A percentile compares a stretch with the other conserved stretches of the same genome.
These are phyloP conservation scores for Furcula furcula DNA, from an alignment of 2,888 invertebrate species.

Conservation along the genomic window DNA sequence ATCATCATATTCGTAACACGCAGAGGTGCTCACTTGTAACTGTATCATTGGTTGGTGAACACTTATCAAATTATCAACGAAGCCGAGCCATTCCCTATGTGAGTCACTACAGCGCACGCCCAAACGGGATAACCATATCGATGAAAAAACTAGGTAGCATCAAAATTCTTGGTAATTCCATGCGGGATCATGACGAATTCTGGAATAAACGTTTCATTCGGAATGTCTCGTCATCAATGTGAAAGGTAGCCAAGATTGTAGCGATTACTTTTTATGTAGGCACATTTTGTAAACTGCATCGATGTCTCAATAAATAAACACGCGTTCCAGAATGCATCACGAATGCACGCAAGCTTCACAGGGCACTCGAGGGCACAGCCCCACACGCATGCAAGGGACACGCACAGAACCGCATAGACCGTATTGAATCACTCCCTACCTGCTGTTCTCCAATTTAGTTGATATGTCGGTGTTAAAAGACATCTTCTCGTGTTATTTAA, in stretches of 20 bases:
- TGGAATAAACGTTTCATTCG: slow-evolving; percentile 8
- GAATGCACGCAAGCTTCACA: slow-evolving; percentile 25
- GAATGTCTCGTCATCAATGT: slow-evolving; percentile 34
- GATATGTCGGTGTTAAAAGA: slow-evolving; percentile 78
- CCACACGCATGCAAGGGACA: slow-evolving; percentile 37
- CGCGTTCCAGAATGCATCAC: slow-evolving; percentile 37
- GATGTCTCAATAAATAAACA: slow-evolving; percentile 1
- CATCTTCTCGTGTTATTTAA: slow-evolving; percentile 78
- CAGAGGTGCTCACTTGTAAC: too few relatives aligned
- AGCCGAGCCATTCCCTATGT: slow-evolving; percentile 14
- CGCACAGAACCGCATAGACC: slow-evolving; percentile 30
- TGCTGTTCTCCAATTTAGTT: slow-evolving; percentile 78
- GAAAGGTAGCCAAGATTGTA: slow-evolving; percentile 37
- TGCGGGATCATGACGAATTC: slow-evolving; percentile 5
- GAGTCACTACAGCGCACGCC: slow-evolving; percentile 56
- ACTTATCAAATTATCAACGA: slow-evolving; percentile 16
- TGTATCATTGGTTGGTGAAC: slow-evolving; percentile 5
- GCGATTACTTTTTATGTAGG: slow-evolving; percentile 1
- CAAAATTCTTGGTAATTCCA: slow-evolving; percentile 18
- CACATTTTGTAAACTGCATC: too few relatives aligned
- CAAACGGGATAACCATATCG: slow-evolving; percentile 56
- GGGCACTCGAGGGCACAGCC: slow-evolving; percentile 31
- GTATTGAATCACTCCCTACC: slow-evolving; percentile 57
- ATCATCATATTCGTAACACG: too few relatives aligned
- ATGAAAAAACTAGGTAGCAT: slow-evolving; percentile 29